These are phyloP conservation scores for Ophraella communa DNA, from an alignment of 2,888 invertebrate species.

Conservation along the genomic window DNA sequence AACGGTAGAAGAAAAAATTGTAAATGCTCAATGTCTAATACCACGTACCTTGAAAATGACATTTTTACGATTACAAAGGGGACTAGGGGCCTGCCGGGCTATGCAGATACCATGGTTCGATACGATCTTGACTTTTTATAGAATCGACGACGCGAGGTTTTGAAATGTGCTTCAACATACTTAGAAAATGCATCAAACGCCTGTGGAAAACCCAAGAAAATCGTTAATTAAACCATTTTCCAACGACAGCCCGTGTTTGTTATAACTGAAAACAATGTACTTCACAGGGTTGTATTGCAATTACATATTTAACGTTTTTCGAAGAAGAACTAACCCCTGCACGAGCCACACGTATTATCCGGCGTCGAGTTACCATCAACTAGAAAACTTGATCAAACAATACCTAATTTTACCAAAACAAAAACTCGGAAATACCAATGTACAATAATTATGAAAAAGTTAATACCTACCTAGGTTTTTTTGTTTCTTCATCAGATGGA, in stretches of 20 bases:
- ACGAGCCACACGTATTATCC: too few relatives aligned
- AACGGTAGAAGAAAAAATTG: too few relatives aligned
- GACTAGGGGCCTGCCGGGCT: not conserved
- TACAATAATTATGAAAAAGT: not conserved
- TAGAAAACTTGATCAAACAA: too few relatives aligned
- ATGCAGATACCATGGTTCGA: constrained; percentile 1
- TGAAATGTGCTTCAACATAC: constrained; percentile 1
- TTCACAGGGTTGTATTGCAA: too few relatives aligned
- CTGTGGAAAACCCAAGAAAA: constrained; percentile 3
- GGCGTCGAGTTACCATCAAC: too few relatives aligned
- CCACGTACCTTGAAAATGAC: too few relatives aligned
- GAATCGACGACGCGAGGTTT: not conserved
- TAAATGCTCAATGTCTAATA: too few relatives aligned
- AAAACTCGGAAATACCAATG: too few relatives aligned
- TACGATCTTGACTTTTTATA: not conserved
- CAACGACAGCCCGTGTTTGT: not conserved
- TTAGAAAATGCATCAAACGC: not conserved
- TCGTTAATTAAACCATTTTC: not conserved
- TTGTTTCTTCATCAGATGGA: constrained; percentile 26
- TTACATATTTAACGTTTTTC: too few relatives aligned
- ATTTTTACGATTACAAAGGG: not conserved
- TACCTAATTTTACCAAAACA: too few relatives aligned
- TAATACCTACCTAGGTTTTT: constrained; percentile 36
- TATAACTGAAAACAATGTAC: too few relatives aligned
- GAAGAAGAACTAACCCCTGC: too few relatives aligned